A percentile compares a stretch with the other conserved stretches of the same genome.
phyloP scores from a whole-genome alignment of 2,113 vertebrate genomes.

The Cyprinodon tularosa region DNA sequence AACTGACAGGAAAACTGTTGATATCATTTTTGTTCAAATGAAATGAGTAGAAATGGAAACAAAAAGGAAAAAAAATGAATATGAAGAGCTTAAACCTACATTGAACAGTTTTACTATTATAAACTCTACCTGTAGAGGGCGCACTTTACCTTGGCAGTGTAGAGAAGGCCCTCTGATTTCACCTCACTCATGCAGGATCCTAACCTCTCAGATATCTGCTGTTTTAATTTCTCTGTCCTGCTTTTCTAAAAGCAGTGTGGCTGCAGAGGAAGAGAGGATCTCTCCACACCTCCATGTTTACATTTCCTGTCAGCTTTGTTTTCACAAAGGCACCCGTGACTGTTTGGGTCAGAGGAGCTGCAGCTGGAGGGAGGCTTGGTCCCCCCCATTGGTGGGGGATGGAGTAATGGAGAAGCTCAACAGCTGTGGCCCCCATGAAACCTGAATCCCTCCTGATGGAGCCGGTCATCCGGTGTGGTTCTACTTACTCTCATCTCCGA shows the following conservation, averaged over 20 bases:
- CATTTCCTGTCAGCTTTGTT: conserved; percentile 68
- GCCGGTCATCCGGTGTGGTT: neutral
- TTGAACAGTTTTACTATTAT: neutral
- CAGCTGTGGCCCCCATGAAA: conserved; percentile 59
- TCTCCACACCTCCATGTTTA: conserved; percentile 73
- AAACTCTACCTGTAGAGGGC: conserved; percentile 53
- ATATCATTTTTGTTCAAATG: no score
- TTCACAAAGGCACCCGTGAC: conserved; percentile 45
- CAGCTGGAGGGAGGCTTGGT: conserved; percentile 52
- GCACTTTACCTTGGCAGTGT: neutral
- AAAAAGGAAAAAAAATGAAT: no score
- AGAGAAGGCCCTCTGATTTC: neutral
- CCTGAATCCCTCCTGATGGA: no score
- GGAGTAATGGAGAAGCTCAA: conserved; percentile 30
- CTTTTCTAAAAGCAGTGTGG: conserved; percentile 9
- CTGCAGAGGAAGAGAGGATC: conserved; percentile 54
- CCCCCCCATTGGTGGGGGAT: conserved; percentile 6
- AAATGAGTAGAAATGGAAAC: no score
- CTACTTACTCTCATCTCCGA: neutral
- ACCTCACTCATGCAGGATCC: no score
- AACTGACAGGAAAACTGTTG: no score
- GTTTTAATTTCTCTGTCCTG: conserved; percentile 27
- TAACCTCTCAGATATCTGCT: conserved; percentile 1
- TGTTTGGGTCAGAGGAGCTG: conserved; percentile 50
- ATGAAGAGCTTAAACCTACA: neutral